Evolutionary conservation across 2,888 invertebrate genomes (phyloP).

Genomic region (Drosophila monieri): DNA sequence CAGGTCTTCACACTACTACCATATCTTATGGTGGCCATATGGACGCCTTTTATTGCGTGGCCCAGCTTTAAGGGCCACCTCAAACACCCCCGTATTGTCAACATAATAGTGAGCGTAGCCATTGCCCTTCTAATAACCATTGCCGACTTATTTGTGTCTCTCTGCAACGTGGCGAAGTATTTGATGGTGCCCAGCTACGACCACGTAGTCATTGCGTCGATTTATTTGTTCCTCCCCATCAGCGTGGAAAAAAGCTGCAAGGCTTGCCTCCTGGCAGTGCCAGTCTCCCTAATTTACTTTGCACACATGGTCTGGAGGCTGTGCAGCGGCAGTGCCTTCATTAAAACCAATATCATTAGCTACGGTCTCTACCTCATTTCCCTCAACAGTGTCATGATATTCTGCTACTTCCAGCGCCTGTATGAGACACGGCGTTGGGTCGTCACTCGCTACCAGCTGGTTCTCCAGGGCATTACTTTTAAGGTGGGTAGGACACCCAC

Average conservation of each 20-base stretch:
- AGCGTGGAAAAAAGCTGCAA: slow-evolving; percentile 6
- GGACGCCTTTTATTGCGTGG: slow-evolving; percentile 23
- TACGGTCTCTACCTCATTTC: slow-evolving; percentile 14
- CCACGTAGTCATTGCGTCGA: slow-evolving; percentile 30
- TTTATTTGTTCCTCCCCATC: slow-evolving; percentile 52
- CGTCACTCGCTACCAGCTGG: slow-evolving; percentile 37
- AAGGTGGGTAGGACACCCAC: slow-evolving; percentile 20
- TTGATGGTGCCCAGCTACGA: slow-evolving; percentile 36
- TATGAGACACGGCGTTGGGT: slow-evolving; percentile 20
- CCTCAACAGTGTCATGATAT: slow-evolving; percentile 24
- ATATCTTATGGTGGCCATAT: slow-evolving; percentile 6
- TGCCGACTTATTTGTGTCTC: slow-evolving; percentile 15
- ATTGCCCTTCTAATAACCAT: background rate
- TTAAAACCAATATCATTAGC: background rate
- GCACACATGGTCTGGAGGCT: background rate
- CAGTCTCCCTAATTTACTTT: slow-evolving; percentile 15
- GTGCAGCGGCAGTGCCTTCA: too few species aligned
- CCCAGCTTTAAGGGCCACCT: slow-evolving; percentile 15
- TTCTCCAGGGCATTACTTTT: slow-evolving; percentile 36
- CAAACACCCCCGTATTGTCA: background rate
- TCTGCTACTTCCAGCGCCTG: background rate
- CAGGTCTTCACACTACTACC: background rate
- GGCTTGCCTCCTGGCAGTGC: slow-evolving; percentile 26
- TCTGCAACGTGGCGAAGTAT: background rate
- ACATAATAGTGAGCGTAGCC: slow-evolving; percentile 29